Conservation (phyloP, 2,113 vertebrate species). For the Petroica traversi region DNA sequence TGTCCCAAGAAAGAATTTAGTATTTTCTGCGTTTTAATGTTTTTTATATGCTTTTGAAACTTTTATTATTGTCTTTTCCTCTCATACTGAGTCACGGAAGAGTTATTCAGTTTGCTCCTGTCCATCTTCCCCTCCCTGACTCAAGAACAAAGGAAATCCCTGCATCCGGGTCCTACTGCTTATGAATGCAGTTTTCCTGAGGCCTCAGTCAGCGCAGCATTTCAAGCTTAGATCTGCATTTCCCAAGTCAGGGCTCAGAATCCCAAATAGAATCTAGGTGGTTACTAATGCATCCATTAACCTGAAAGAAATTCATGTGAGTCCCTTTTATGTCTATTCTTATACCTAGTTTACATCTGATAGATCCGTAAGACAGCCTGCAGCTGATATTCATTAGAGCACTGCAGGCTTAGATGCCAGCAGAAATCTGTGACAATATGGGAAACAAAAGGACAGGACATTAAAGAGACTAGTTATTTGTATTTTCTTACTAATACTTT, state of each 20-base stretch:
- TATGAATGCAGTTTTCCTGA: not conserved
- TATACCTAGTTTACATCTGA: not conserved
- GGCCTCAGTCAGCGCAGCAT: not conserved
- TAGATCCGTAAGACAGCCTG: not conserved
- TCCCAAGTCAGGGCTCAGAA: not conserved
- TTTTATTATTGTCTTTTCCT: not conserved
- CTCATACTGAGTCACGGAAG: not conserved
- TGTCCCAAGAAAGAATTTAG: not conserved
- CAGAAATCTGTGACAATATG: not conserved
- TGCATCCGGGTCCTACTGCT: not conserved
- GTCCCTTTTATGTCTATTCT: not conserved
- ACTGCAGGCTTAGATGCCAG: not conserved
- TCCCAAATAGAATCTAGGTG: not conserved
- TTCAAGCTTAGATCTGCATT: constrained; percentile 1
- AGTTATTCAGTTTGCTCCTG: not conserved
- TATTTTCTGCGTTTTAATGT: not conserved
- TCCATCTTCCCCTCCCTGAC: not conserved
- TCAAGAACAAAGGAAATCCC: not conserved
- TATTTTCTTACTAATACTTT: not conserved
- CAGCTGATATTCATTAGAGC: not conserved
- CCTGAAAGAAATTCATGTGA: not conserved
- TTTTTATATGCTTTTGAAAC: not conserved
- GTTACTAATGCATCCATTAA: not conserved
- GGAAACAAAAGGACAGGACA: not conserved
- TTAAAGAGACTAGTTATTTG: not conserved